Base-by-base conservation (phyloP, 2,113 vertebrate species). In the Peucedramus taeniatus region DNA sequence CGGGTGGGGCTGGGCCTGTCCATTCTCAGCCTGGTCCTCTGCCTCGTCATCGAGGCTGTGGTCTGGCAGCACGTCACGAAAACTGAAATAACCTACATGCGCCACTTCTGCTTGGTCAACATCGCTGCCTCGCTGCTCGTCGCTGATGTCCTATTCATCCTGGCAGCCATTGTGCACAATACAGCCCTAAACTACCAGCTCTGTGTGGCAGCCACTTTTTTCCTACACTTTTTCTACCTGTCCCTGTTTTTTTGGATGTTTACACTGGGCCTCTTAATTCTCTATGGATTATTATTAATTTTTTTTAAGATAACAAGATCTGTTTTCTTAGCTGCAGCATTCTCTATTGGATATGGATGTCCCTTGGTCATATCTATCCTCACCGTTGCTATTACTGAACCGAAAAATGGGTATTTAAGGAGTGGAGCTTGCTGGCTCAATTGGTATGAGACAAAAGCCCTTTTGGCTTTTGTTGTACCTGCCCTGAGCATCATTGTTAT, bases 201-300 rank as follows among this genome's bases (percentile, higher is more conserved):
- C 37, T 99, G 99, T 90, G 98, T 98, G 21, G 90, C 97, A 5
- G 97, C 97, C 60, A 99, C 98, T 1, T 99, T 99, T 93, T 99
- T 99, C 59, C 98, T 98, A 72, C 99, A 99, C 92, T 98, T 98
- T 72, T 99, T 99, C 95, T 99, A 99, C 75, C 98, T 99, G 30
- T 97, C 98, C 44, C 68, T 99, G 35, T 99, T 99, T 96, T 99
- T 99, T 93, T 99, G 99, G 99, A 99, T 99, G 99, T 93, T 99
- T 6, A 94, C 98, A 20, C 97, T 98, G 40, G 98, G 98, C 1
- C 97, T 99, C 39, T 97, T 99, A 53, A 98, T 99, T 50, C 96
- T 98, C 20, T 99, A 99, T 83, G 97, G 98, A 23, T 98, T 98
- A 14, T 47, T 99, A n/a, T 93, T 98, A 8, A 89, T 99, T 74